Conservation (phyloP, 1,140 invertebrate species). For the Aethina tumida region DNA sequence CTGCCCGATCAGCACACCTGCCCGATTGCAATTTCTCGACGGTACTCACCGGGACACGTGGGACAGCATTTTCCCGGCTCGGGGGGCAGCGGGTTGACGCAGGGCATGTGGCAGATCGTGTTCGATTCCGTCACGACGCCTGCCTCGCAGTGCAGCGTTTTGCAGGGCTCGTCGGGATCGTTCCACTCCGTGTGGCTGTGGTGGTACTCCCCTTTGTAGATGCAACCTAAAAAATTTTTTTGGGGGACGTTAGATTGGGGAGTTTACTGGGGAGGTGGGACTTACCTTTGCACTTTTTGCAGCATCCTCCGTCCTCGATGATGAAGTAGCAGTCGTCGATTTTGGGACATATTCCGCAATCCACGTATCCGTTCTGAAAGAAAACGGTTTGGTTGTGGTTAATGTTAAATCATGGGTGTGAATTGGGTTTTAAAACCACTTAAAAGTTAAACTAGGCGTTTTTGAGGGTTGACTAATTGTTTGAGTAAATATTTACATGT, state of each 20-base stretch:
- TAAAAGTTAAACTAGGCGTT: not conserved
- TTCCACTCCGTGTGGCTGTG: constrained; percentile 68
- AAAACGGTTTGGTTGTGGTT: too few relatives aligned
- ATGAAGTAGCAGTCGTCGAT: constrained; percentile 59
- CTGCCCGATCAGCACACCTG: too few relatives aligned
- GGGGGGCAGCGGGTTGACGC: constrained; percentile 58
- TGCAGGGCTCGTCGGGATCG: constrained; percentile 58
- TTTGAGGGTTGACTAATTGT: too few relatives aligned
- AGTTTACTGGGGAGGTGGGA: not conserved
- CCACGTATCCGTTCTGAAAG: constrained; percentile 63
- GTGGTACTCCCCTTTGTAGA: constrained; percentile 58
- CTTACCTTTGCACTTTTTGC: constrained; percentile 59
- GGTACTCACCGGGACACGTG: constrained; percentile 60
- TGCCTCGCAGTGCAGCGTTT: constrained; percentile 62
- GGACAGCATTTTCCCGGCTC: constrained; percentile 71
- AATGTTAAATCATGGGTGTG: constrained; percentile 6
- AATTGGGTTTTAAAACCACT: not conserved
- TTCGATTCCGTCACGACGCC: constrained; percentile 72
- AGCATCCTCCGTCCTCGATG: constrained; percentile 50
- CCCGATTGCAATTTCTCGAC: too few relatives aligned
- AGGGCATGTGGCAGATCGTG: constrained; percentile 70
- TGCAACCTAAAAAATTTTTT: constrained; percentile 52
- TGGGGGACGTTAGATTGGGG: not conserved
- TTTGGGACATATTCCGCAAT: constrained; percentile 55
- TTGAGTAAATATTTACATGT: not conserved